phyloP scores from a whole-genome alignment of 30 jellyfish, hydroid and myxozoan genomes.

The Aurelia sp. region DNA sequence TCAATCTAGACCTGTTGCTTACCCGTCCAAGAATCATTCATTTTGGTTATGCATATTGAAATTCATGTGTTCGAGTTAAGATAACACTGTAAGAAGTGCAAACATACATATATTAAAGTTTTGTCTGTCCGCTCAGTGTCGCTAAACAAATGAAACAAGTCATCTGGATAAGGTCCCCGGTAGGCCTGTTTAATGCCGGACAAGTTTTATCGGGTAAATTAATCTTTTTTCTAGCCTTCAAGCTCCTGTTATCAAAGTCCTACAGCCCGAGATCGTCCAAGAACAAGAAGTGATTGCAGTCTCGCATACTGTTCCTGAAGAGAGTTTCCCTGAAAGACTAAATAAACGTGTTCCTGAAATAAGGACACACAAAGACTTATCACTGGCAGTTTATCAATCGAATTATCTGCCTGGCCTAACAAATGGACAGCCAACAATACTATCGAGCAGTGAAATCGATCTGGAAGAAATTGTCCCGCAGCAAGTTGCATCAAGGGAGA shows the following conservation, averaged over 20 bases:
- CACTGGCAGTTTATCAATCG: conserved; percentile 65
- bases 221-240: not conserved
- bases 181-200: no score
- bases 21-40: no score
- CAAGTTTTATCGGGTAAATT: no score
- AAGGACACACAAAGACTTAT: conserved; percentile 47
- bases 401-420: conserved; percentile 69
- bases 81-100: no score
- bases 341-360: conserved; percentile 70
- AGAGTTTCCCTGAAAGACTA: conserved; percentile 66
- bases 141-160: no score
- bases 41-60: no score
- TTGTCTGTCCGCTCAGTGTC: no score
- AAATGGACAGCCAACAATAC: conserved; percentile 57
- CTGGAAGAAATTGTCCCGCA: conserved; percentile 46
- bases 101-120: no score
- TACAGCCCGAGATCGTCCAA: conserved; percentile 18
- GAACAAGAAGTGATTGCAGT: conserved; percentile 76
- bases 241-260: conserved; percentile 11
- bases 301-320: conserved; percentile 61
- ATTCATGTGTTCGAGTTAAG: no score
- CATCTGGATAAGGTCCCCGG: no score
- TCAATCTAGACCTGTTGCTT: no score
- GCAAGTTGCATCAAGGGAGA: not conserved
- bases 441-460: conserved; percentile 61